Base-by-base conservation (phyloP, 2,888 invertebrate species). In the Pseudococcus viburni region DNA sequence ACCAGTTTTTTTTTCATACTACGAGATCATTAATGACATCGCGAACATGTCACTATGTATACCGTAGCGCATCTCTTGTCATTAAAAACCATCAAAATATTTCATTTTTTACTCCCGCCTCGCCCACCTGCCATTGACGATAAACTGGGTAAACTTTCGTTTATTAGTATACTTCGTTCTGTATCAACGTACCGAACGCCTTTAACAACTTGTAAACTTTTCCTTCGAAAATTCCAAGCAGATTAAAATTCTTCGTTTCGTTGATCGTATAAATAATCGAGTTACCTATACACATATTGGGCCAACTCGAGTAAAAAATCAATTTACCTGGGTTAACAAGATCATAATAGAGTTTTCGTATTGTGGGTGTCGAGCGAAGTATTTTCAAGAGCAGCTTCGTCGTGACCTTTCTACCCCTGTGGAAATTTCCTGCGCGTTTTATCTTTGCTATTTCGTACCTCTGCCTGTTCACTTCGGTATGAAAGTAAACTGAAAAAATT, bases 11-110 rank as follows among this genome's bases (percentile, higher is more conserved):
- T 33, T 33, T 33, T 3, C 26, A 42, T 42, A 42, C 42, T 64
- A 64, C 19, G 19, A 64, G 64, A 64, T 64, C 64, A 64, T 64
- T 64, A 64, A 64, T 64, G 64, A 64, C 64, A 64, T 64, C 64
- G 64, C 22, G 64, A 64, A 64, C 64, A 64, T 64, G 64, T 64
- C 64, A 64, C 64, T 59, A 11, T 22, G 2, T 59, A 59, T n/a
- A 59, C 7, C 64, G 22, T 22, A 3, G 64, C 64, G 9, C 22
- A 64, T 64, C 19, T 64, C 19, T 64, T 22, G 64, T 64, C 22
- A 22, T 64, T 19, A 64, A 64, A 64, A 64, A 9, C 64, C 64
- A 64, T 22, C 64, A 64, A 64, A 64, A 64, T 64, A 64, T 64
- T 64, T 22, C 64, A 64, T 64, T 6, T 64, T 64, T 64, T 22